A percentile compares a stretch with the other conserved stretches of the same genome.
Evolutionary conservation across 2,113 vertebrate genomes (phyloP).

Genomic region (Brienomyrus brachyistius): DNA sequence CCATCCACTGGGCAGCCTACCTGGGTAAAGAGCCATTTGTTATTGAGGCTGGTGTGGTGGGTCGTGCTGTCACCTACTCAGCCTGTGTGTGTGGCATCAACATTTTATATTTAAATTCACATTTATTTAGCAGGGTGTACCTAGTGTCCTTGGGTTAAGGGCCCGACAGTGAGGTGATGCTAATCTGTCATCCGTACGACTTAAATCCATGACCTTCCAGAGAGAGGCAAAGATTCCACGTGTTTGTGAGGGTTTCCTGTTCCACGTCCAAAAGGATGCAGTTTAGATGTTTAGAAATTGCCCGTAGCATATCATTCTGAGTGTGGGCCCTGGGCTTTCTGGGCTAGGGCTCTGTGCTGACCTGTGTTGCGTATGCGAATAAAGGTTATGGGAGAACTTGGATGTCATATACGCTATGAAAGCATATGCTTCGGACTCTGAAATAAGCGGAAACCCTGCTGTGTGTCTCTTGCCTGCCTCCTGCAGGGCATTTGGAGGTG

Average conservation of each 20-base stretch:
- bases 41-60: not conserved
- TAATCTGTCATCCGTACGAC: not conserved
- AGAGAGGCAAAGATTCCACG: not conserved
- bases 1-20: constrained; percentile 88
- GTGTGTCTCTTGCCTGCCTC: not conserved
- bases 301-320: not conserved
- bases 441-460: not conserved
- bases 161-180: not conserved
- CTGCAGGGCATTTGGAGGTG: constrained; percentile 82
- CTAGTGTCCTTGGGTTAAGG: not conserved
- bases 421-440: not conserved
- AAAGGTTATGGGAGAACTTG: not conserved
- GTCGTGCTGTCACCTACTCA: not conserved
- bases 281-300: not conserved
- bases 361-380: not conserved
- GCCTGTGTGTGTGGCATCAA: not conserved
- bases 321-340: not conserved
- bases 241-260: not conserved
- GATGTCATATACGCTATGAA: not conserved
- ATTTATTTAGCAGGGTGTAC: not conserved
- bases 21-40: constrained; percentile 58
- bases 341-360: not conserved
- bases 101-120: not conserved
- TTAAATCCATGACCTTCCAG: not conserved
- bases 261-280: not conserved